Percentiles rank a stretch among this genome's conserved stretches.
These are phyloP conservation scores for Pocillopora grandis DNA, from an alignment of 92 coral and sea anemone species.

Conservation along the genomic window DNA sequence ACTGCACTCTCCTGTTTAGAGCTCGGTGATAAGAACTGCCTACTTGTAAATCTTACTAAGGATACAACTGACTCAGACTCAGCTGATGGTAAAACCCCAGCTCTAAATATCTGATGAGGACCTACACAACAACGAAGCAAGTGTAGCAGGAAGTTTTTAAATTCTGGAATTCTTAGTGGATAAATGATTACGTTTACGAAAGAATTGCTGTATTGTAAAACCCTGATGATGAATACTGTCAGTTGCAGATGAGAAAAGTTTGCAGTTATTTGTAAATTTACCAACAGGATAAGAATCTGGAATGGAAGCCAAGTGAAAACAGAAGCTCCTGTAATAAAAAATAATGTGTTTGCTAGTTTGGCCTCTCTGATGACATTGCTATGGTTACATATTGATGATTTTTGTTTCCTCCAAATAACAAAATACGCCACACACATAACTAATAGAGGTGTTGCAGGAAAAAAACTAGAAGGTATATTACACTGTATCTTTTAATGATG, in stretches of 20 bases:
- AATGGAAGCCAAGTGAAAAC: conserved; percentile 24
- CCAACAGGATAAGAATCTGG: not conserved
- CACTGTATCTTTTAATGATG: not conserved
- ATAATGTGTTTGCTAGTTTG: not conserved
- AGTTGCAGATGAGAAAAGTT: not conserved
- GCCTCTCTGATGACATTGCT: not conserved
- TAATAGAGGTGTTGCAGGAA: not conserved
- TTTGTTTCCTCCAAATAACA: conserved; percentile 11
- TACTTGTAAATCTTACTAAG: not conserved
- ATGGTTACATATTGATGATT: not conserved
- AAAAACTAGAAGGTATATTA: not conserved
- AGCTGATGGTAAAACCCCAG: not conserved
- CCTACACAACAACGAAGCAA: not conserved
- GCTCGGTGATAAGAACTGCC: not conserved
- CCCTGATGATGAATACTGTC: not conserved
- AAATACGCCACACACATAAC: not conserved
- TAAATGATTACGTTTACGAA: conserved; percentile 16
- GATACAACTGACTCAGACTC: not conserved
- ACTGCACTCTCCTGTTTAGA: too few species aligned
- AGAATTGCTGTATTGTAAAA: conserved; percentile 32
- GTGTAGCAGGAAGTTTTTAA: not conserved
- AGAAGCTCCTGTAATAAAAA: conserved; percentile 11
- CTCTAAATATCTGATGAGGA: not conserved
- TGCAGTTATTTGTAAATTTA: not conserved
- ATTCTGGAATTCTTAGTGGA: conserved; percentile 20